Evolutionary conservation across 2,797 vertebrate genomes (phyloP), one percentile per base, ranked within the genome.

Genomic region (Bradypodion pumilum): DNA sequence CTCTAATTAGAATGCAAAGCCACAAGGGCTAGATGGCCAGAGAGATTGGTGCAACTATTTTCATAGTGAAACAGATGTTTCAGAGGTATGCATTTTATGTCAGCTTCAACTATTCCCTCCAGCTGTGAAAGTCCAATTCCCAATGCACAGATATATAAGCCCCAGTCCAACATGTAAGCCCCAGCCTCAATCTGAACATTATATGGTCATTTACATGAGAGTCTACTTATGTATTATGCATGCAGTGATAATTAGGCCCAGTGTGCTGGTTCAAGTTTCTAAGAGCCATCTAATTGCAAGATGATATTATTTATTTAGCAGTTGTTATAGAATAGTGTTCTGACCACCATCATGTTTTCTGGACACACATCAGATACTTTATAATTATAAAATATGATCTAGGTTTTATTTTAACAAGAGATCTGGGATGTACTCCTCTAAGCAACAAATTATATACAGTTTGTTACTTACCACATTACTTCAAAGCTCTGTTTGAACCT

Each of bases 171-270:
- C 21, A 21, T 72, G 46, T 74, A 32, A 59, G 2, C 5, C 29
- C 15, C 1, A 74, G 32, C 56, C 65, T 23, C 56, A 60, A 44
- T 2, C 7, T 21, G 27, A 65, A 56, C 60, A 37, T 2, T n/a
- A 27, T 8, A 62, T 9, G 21, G 25, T 37, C 25, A 16, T 25
- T 16, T 7, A 74, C 40, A 82, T 29, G 56, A 69, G 27, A 2
- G 0, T 73, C 52, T 70, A 44, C 69, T 84, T 74, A 35, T 66
- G 46, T n/a, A 80, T 6, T 32, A 62, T 83, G 70, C 63, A 87
- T 79, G 63, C 70, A 79, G 21, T 59, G 83, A 68, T 86, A 83
- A 86, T 78, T 86, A 79, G 63, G 69, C 44, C 70, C 76, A 46
- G 27, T 75, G 52, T 74, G 76, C 69, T 52, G 76, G 70, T 79